Conservation (phyloP, 2,113 vertebrate species). For the Phocoena sinus region DNA sequence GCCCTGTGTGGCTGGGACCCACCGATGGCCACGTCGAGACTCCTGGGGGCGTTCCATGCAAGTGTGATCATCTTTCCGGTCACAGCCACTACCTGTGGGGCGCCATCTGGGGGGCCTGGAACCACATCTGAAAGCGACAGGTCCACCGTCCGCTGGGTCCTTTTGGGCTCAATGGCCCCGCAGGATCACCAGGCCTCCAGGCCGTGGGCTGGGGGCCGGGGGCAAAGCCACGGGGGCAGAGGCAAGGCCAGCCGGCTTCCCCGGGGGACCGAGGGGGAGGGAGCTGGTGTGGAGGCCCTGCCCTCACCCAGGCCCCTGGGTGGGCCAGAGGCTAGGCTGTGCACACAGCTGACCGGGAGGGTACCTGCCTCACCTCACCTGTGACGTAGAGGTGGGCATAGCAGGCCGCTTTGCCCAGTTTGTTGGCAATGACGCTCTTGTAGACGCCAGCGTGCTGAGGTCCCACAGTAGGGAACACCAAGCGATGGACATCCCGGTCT, state of each 20-base stretch:
- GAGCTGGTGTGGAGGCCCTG: background rate
- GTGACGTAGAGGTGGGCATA: conserved; percentile 97
- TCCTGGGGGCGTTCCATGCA: conserved; percentile 92
- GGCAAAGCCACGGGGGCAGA: background rate
- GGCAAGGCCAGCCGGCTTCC: background rate
- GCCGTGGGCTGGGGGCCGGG: background rate
- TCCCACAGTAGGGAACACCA: conserved; percentile 90
- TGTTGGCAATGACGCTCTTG: conserved; percentile 98
- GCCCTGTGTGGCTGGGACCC: background rate
- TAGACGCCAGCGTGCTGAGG: conserved; percentile 95
- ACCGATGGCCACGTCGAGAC: conserved; percentile 95
- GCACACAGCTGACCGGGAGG: background rate
- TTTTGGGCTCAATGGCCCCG: background rate
- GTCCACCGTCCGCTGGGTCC: background rate
- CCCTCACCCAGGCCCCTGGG: background rate
- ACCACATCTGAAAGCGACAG: conserved; percentile 88
- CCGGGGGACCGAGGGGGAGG: background rate
- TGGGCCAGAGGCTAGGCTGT: background rate
- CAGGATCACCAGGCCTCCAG: background rate
- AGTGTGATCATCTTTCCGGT: conserved; percentile 91
- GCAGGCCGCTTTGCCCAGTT: conserved; percentile 96
- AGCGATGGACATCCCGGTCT: conserved; percentile 95
- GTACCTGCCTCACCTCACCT: conserved; percentile 85
- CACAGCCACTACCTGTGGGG: conserved; percentile 86
- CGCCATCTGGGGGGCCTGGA: conserved; percentile 93